Conservation (phyloP, 1,140 invertebrate species). For the Meloidogyne floridensis region DNA sequence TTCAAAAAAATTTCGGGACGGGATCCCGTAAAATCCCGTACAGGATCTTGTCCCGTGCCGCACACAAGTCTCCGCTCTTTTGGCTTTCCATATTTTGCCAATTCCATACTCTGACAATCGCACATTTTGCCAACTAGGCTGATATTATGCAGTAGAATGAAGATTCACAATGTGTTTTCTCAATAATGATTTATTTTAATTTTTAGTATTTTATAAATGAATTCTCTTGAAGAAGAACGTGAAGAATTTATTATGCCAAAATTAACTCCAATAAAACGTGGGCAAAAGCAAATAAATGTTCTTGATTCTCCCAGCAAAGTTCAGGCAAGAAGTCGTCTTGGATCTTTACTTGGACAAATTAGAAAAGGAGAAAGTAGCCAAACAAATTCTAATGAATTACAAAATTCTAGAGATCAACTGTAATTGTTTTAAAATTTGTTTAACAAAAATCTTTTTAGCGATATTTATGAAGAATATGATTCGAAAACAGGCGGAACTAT, state of each 20-base stretch:
- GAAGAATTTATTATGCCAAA: conserved; percentile 4
- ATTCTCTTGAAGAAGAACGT: background rate
- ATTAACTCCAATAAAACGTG: background rate
- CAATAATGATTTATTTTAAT: no score
- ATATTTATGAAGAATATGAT: conserved; percentile 10
- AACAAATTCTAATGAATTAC: background rate
- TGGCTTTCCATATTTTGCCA: no score
- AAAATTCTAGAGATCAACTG: background rate
- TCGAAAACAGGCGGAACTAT: background rate
- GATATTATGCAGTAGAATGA: no score
- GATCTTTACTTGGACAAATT: conserved; percentile 19
- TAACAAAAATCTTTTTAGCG: background rate
- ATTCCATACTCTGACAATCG: no score
- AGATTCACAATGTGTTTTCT: no score
- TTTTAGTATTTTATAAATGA: background rate
- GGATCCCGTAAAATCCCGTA: no score
- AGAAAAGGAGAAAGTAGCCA: conserved; percentile 16
- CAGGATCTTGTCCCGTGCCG: no score
- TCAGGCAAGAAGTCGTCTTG: conserved; percentile 18
- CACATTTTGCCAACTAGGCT: no score
- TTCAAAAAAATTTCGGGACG: no score
- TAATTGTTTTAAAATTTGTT: background rate
- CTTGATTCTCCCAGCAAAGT: conserved; percentile 26
- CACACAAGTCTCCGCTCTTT: no score
- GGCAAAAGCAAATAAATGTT: conserved; percentile 8